Evolutionary conservation across 2,888 invertebrate genomes (phyloP).

Genomic region (Glaucopsyche alexis): DNA sequence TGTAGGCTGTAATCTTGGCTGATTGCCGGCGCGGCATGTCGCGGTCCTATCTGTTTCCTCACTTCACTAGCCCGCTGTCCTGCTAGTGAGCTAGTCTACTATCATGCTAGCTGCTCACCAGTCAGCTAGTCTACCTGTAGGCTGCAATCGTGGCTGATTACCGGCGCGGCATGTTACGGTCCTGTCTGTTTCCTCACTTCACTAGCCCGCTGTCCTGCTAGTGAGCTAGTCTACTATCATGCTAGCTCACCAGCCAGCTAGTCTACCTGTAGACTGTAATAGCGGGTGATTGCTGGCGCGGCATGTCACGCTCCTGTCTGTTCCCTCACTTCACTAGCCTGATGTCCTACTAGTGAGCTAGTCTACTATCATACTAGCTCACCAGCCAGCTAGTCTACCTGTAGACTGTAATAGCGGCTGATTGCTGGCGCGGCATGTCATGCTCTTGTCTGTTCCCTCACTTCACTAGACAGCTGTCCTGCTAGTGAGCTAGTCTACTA

Average conservation of each 20-base stretch:
- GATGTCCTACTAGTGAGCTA: too few relatives aligned
- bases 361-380: background rate
- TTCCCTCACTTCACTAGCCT: background rate
- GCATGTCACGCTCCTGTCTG: slow-evolving; percentile 48
- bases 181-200: slow-evolving; percentile 48
- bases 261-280: background rate
- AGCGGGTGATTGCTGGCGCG: background rate
- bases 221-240: background rate
- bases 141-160: background rate
- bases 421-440: too few relatives aligned
- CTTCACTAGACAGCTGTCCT: background rate
- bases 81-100: background rate
- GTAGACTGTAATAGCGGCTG: background rate
- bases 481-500: background rate
- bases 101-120: too few relatives aligned
- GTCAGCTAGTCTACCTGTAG: background rate
- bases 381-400: background rate
- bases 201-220: too few relatives aligned
- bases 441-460: slow-evolving; percentile 52
- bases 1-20: background rate
- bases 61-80: background rate
- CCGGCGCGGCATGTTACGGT: too few relatives aligned
- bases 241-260: too few relatives aligned
- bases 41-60: slow-evolving; percentile 52
- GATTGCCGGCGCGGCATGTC: too few relatives aligned